Base-by-base conservation (phyloP, 2,888 invertebrate species). In the Cinara cedri region DNA sequence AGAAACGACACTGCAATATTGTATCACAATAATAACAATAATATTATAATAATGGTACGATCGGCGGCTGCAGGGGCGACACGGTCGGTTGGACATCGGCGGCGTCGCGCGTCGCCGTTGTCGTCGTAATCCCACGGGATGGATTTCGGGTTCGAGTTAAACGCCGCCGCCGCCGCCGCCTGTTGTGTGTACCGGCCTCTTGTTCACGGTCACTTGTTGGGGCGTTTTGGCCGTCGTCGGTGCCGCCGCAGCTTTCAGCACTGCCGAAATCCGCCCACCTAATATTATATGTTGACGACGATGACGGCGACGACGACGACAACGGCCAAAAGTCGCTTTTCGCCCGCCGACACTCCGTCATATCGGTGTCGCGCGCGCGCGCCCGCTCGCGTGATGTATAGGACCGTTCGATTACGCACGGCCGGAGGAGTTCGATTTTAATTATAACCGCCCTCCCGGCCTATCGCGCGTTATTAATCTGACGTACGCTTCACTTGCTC, bases 161-260 rank as follows among this genome's bases (percentile, higher is more conserved):
- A 78, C 76, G 60, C 76, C 57, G 76, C 26, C 44, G n/a, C n/a
- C n/a, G n/a, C 44, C 44, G 3, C 9, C 21, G 65, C 14, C 19
- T 44, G 72, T 24, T 11, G 57, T 46, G 42, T n/a, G 54, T 65
- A 57, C 66, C 57, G 76, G 49, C 57, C 68, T 78, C 76, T 78
- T 78, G 76, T 78, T 78, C 76, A 78, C 76, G 76, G 76, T 78
- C 76, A 78, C 76, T 78, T 78, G 76, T 78, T 78, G 68, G 76
- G 76, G 76, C 76, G 76, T 68, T 76, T 72, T 46, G 55, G 66
- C 14, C 55, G 75, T 55, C 49, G 14, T 60, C 49, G 74, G 42
- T 51, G 74, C 63, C 74, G 24, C 6, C 14, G 51, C 11, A 21
- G 63, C 54, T 21, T 34, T 34, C 34, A 63, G 65, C 49, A 46